Evolutionary conservation across 1,140 invertebrate genomes (phyloP).

Genomic region (Gryllus bimaculatus): DNA sequence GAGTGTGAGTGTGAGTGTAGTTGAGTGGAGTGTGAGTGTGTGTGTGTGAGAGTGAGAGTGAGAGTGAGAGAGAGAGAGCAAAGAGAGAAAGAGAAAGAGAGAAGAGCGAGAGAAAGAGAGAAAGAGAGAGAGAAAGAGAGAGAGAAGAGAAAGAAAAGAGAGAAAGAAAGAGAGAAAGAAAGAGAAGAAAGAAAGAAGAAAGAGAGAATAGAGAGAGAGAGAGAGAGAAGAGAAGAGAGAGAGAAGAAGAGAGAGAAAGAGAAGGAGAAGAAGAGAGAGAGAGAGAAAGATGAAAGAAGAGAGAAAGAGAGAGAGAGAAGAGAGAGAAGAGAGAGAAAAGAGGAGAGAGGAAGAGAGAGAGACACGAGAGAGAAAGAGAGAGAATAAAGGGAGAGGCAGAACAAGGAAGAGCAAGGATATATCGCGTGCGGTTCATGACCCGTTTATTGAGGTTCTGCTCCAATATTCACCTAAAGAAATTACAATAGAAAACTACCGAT

Average conservation of each 20-base stretch:
- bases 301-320: not conserved
- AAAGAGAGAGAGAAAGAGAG: not conserved
- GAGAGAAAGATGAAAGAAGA: not conserved
- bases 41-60: too few species aligned
- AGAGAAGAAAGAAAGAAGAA: not conserved
- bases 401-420: too few species aligned
- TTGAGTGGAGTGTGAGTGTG: too few species aligned
- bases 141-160: not conserved
- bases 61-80: too few species aligned
- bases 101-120: not conserved
- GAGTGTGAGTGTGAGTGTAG: too few species aligned
- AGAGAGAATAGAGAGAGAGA: not conserved
- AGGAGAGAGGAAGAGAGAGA: not conserved
- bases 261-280: not conserved
- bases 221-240: not conserved
- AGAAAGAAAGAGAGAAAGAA: not conserved
- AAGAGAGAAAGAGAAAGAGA: not conserved
- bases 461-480: too few species aligned
- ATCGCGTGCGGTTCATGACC: too few species aligned
- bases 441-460: too few species aligned
- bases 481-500: too few species aligned
- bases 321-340: not conserved
- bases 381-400: too few species aligned
- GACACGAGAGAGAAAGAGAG: not conserved
- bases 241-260: not conserved